Evolutionary conservation across 2,888 invertebrate genomes (phyloP), one percentile per base, ranked within the genome.

Genomic region (Stenchaetothrips biformis): DNA sequence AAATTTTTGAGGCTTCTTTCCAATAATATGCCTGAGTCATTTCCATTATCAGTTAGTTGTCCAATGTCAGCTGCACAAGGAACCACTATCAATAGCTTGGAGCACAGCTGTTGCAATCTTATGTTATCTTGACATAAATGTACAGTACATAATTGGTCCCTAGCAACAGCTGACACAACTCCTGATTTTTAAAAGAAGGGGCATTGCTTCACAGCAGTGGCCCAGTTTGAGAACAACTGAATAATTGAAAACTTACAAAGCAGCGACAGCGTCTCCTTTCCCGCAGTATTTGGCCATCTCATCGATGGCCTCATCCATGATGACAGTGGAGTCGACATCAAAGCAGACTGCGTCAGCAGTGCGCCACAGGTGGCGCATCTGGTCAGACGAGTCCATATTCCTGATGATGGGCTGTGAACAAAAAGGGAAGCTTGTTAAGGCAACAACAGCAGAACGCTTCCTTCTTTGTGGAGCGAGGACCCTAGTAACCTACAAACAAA

Each of bases 251-350:
- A 91, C 94, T 92, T 88, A 95, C 96, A 97, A 89, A 84, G 92
- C 90, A 82, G 93, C 91, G 1, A 99, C 96, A 88, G 97, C 94
- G 53, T 93, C 91, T 79, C 96, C 97, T 86, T 96, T 97, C 79
- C 95, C 95, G 86, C 97, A 95, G 89, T 93, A 99, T 83, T 92
- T 92, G 7, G 99, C 99, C 81, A 99, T 89, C 87, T 99, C 98
- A 87, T 99, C 99, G 83, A 99, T 96, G 48, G 96, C 99, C 87
- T 99, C 99, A 86, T 98, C 98, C 85, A 90, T 90, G 83, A 97
- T 96, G 48, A 99, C 96, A 0, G 99, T 99, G 7, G 99, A 99
- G 88, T 99, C 99, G 0, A 99, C 98, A 87, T 99, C 99, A 87
- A 99, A 98, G 87, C 98, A 98, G 4, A 99, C 95, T 81, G 96